Evolutionary conservation across 64 coral and sea anemone genomes (phyloP).

Genomic region (Stichodactyla helianthus): DNA sequence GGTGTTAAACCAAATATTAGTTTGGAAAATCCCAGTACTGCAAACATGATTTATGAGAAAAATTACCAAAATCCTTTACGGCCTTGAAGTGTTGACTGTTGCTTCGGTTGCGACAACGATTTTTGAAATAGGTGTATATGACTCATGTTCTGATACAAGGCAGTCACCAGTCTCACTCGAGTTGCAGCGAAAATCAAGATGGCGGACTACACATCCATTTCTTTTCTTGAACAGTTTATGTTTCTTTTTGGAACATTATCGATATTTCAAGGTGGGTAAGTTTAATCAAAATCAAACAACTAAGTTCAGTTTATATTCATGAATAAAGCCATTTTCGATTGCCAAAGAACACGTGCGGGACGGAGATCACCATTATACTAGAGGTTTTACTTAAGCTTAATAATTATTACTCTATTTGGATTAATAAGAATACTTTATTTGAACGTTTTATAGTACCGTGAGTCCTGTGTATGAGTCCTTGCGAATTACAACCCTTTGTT

Average conservation of each 20-base stretch:
- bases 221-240: neutral
- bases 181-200: too few species aligned
- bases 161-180: too few species aligned
- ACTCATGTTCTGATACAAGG: too few species aligned
- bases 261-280: neutral
- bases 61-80: too few species aligned
- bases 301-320: neutral
- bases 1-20: too few species aligned
- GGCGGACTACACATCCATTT: too few species aligned
- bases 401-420: slow-evolving; percentile 2
- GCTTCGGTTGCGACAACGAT: too few species aligned
- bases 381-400: neutral
- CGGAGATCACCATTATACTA: neutral
- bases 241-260: neutral
- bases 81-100: too few species aligned
- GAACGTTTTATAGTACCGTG: neutral
- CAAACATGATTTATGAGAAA: too few species aligned
- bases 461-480: neutral
- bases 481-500: neutral
- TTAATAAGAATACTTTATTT: neutral
- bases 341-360: neutral
- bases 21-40: too few species aligned
- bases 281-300: neutral
- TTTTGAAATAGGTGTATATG: too few species aligned
- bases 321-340: neutral